Percentiles rank a stretch among this genome's conserved stretches.
phyloP scores from a whole-genome alignment of 1,140 invertebrate species.

The Trichoplusia ni region DNA sequence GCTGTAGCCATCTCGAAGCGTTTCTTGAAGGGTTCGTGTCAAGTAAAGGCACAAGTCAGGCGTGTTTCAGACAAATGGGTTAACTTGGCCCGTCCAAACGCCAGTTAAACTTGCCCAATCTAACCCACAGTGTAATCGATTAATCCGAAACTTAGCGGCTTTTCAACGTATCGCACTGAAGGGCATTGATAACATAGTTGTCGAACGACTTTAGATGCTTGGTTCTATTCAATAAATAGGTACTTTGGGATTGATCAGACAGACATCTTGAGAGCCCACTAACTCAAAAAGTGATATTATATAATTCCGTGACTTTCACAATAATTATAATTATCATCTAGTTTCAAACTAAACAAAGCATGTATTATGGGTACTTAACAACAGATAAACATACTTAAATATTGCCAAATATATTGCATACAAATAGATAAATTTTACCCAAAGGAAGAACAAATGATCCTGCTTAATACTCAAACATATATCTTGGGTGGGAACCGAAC shows the following conservation, averaged over 20 bases:
- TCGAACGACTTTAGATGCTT: constrained; percentile 35
- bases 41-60: too few relatives aligned
- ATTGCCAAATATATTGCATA: too few relatives aligned
- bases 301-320: too few relatives aligned
- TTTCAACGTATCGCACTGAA: constrained; percentile 49
- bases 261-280: neutral
- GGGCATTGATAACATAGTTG: constrained; percentile 50
- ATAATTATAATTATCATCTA: too few relatives aligned
- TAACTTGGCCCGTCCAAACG: constrained; percentile 52
- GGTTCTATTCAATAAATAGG: constrained; percentile 8
- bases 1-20: constrained; percentile 27
- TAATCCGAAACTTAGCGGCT: constrained; percentile 63
- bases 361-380: too few relatives aligned
- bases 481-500: too few relatives aligned
- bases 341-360: too few relatives aligned
- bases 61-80: constrained; percentile 51
- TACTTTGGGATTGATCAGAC: neutral
- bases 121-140: constrained; percentile 62
- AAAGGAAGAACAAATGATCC: too few relatives aligned
- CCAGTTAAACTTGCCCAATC: constrained; percentile 59
- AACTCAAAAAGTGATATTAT: too few relatives aligned
- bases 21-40: constrained; percentile 36
- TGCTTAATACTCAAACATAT: too few relatives aligned
- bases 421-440: too few relatives aligned
- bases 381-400: too few relatives aligned